A percentile compares a stretch with the other conserved stretches of the same genome.
These are phyloP conservation scores for Heterochromis multidens DNA, from an alignment of 2,113 vertebrate species.

Conservation along the genomic window DNA sequence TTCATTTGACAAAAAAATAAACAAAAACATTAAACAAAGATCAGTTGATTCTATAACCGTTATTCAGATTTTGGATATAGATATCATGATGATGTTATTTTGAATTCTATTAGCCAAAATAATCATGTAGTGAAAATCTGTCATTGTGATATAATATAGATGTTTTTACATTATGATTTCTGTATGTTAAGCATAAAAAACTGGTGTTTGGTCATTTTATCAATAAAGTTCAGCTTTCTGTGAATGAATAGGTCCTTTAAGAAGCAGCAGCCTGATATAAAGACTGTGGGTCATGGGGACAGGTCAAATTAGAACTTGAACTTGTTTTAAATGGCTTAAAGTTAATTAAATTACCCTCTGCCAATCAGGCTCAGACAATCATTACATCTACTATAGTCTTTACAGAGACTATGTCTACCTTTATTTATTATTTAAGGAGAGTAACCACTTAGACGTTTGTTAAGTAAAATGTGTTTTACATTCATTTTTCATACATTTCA, in stretches of 20 bases:
- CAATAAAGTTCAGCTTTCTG: background rate
- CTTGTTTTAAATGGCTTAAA: background rate
- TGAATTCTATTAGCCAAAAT: too few species aligned
- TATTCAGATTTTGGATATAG: too few species aligned
- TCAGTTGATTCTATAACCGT: too few species aligned
- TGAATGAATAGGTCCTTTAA: background rate
- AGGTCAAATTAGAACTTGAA: background rate
- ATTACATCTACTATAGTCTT: background rate
- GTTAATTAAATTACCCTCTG: background rate
- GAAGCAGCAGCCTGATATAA: background rate
- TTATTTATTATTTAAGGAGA: background rate
- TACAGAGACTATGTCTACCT: background rate
- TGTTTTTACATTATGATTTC: background rate
- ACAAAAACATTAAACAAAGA: too few species aligned
- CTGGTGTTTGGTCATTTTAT: background rate
- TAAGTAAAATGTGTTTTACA: background rate
- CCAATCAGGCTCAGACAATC: background rate
- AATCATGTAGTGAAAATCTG: background rate
- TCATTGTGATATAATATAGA: fast-evolving
- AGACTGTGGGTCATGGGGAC: background rate
- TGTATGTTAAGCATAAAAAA: background rate
- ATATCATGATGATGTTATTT: too few species aligned
- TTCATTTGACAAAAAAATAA: too few species aligned
- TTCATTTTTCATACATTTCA: too few species aligned
- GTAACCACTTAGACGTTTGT: background rate